A percentile compares a stretch with the other conserved stretches of the same genome.
Conservation (phyloP, 2,113 vertebrate genomes). For the Ophiodon elongatus region DNA sequence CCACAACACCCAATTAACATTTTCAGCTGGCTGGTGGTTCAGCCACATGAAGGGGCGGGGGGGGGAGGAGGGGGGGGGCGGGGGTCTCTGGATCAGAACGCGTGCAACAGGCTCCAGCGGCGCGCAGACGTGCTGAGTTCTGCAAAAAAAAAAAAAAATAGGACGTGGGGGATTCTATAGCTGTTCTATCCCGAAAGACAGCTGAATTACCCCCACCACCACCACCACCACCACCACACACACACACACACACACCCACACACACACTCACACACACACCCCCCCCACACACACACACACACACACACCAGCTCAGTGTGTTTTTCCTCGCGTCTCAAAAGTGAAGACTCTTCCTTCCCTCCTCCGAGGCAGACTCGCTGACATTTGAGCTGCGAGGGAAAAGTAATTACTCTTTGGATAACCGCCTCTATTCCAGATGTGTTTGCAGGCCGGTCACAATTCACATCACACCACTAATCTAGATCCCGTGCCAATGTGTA, state of each 20-base stretch:
- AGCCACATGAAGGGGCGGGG: constrained; percentile 49
- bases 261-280: too few relatives aligned
- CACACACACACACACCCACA: too few relatives aligned
- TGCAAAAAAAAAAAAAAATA: constrained; percentile 10
- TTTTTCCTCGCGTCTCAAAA: not conserved
- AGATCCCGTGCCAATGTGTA: constrained; percentile 31
- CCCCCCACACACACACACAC: too few relatives aligned
- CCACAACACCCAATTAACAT: constrained; percentile 73
- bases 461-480: constrained; percentile 44
- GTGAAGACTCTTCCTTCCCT: not conserved
- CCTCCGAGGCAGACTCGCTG: constrained; percentile 20
- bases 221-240: too few relatives aligned
- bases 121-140: constrained; percentile 5
- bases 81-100: constrained; percentile 47
- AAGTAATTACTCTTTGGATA: constrained; percentile 26
- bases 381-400: constrained; percentile 41
- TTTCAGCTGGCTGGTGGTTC: constrained; percentile 61
- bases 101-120: constrained; percentile 65
- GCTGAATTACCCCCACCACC: not conserved
- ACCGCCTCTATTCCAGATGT: constrained; percentile 35
- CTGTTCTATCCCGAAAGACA: not conserved
- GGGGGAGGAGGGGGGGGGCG: too few relatives aligned
- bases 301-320: not conserved
- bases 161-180: not conserved
- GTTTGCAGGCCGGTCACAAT: constrained; percentile 26